Evolutionary conservation across 2,113 vertebrate species (phyloP).

Genomic region (Microcebus murinus): DNA sequence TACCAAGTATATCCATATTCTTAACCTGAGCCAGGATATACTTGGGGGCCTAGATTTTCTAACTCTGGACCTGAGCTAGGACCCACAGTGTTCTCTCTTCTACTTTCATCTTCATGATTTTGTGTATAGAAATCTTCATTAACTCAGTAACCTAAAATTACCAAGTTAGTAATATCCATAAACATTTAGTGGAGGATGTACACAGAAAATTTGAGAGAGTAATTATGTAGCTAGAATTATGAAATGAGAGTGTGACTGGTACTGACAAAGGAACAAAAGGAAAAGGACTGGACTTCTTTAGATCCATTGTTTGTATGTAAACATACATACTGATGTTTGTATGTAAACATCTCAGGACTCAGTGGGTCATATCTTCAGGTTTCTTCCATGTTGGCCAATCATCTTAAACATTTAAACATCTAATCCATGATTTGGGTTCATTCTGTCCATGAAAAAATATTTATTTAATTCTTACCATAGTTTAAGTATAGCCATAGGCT

Average conservation of each 20-base stretch:
- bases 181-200: not conserved
- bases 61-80: not conserved
- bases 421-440: conserved; percentile 16
- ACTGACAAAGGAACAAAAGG: not conserved
- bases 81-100: not conserved
- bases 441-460: not conserved
- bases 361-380: not conserved
- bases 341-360: not conserved
- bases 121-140: conserved; percentile 38
- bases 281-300: not conserved
- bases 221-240: not conserved
- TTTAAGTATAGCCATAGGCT: not conserved
- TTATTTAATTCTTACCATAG: conserved; percentile 9
- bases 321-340: not conserved
- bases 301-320: not conserved
- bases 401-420: not conserved
- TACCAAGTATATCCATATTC: not conserved
- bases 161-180: not conserved
- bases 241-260: not conserved
- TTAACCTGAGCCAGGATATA: not conserved
- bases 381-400: not conserved
- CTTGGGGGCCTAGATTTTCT: not conserved
- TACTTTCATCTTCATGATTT: not conserved
- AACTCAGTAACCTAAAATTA: conserved; percentile 30
- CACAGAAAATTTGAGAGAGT: not conserved